These are phyloP conservation scores for Agrilus planipennis DNA, from an alignment of 1,140 invertebrate species.

Conservation along the genomic window DNA sequence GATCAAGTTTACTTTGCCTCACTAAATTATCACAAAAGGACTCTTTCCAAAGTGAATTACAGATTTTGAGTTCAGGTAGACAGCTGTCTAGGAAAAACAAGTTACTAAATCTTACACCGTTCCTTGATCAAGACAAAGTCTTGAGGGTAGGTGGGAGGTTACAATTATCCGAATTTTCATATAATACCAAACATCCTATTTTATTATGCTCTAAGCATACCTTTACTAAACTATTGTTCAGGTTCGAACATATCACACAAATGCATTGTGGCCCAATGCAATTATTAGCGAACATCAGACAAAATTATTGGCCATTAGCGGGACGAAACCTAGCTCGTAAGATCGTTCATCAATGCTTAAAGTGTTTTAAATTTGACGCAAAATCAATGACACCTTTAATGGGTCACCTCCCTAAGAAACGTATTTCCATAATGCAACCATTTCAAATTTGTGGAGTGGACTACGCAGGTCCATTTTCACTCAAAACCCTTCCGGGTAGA, in stretches of 20 bases:
- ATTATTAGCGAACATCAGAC: conserved; percentile 15
- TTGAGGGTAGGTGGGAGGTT: conserved; percentile 34
- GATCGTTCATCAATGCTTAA: not conserved
- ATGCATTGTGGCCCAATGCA: conserved; percentile 30
- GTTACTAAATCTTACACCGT: conserved; percentile 18
- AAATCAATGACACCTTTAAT: not conserved
- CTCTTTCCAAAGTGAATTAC: no score
- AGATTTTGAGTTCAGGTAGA: no score
- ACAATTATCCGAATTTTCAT: conserved; percentile 18
- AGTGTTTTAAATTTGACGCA: not conserved
- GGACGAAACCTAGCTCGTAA: conserved; percentile 17
- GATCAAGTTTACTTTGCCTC: no score
- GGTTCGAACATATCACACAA: conserved; percentile 21
- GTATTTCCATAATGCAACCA: no score
- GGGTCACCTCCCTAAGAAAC: not conserved
- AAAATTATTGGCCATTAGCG: conserved; percentile 22
- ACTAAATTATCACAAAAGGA: no score
- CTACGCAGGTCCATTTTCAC: no score
- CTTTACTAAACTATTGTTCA: conserved; percentile 28
- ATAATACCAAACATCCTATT: conserved; percentile 32
- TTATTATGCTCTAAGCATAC: conserved; percentile 26
- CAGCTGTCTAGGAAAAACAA: no score
- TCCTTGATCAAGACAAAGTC: conserved; percentile 28
- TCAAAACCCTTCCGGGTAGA: no score
- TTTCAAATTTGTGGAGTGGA: no score